phyloP scores from a whole-genome alignment of 2,113 vertebrate species.

The Ranitomeya imitator region DNA sequence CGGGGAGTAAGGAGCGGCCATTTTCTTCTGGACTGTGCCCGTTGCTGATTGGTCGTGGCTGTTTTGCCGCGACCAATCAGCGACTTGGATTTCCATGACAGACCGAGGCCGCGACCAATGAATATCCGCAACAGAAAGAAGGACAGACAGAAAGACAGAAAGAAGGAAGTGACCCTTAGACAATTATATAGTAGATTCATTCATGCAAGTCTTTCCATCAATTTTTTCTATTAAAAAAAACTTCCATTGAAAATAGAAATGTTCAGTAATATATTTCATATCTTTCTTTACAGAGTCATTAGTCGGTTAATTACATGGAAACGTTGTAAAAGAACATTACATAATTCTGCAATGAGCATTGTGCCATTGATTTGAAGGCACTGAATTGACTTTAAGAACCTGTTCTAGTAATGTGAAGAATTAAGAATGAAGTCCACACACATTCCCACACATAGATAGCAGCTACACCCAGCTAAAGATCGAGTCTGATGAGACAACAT shows the following conservation, averaged over 20 bases:
- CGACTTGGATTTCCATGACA: no score
- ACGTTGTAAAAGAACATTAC: slow-evolving; percentile 11
- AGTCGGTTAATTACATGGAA: neutral
- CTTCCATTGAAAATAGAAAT: neutral
- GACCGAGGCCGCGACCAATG: no score
- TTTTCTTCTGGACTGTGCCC: no score
- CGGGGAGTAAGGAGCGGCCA: no score
- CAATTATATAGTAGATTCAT: no score
- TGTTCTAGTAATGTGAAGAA: slow-evolving; percentile 13
- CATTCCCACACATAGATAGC: slow-evolving; percentile 27
- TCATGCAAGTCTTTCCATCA: neutral
- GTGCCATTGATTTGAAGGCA: neutral
- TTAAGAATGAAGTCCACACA: slow-evolving; percentile 36
- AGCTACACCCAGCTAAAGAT: slow-evolving; percentile 34
- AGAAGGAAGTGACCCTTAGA: no score
- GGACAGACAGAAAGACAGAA: no score
- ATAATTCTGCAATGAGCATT: neutral
- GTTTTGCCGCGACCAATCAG: no score
- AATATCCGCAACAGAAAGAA: no score
- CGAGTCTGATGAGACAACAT: slow-evolving; percentile 4
- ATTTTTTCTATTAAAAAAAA: neutral
- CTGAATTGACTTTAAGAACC: neutral
- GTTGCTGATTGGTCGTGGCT: no score
- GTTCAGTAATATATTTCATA: neutral
- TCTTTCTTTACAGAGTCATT: neutral